Percentiles rank a stretch among this genome's conserved stretches.
Conservation (phyloP, 2,888 invertebrate genomes). For the Dicyrtoma fusca region DNA sequence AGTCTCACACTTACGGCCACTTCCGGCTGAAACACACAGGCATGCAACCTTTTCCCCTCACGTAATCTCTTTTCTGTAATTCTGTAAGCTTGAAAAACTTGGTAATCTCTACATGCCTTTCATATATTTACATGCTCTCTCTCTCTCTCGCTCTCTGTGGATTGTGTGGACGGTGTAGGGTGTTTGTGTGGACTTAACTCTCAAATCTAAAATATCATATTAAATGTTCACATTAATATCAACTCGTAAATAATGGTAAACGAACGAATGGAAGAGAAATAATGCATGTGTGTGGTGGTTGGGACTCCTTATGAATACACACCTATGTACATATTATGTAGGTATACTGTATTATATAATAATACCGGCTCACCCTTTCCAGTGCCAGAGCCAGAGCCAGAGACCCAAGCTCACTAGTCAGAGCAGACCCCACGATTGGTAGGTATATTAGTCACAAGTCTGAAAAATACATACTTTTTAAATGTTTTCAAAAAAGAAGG, state of each 20-base stretch:
- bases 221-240: not conserved
- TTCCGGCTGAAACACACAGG: conserved; percentile 53
- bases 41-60: conserved; percentile 41
- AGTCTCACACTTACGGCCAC: conserved; percentile 56
- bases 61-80: conserved; percentile 19
- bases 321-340: not conserved
- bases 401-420: too few relatives aligned
- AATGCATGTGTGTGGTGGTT: conserved; percentile 1
- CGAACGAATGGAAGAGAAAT: not conserved
- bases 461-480: conserved; percentile 21
- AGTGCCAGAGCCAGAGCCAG: too few relatives aligned
- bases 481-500: conserved; percentile 4
- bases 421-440: not conserved
- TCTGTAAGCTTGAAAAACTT: too few relatives aligned
- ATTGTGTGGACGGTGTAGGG: not conserved
- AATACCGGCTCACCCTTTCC: not conserved
- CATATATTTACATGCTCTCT: conserved; percentile 8
- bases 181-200: not conserved
- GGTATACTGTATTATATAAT: not conserved
- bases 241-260: conserved; percentile 1
- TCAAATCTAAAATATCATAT: not conserved
- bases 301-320: too few relatives aligned
- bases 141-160: conserved; percentile 9
- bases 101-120: not conserved
- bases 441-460: not conserved